Evolutionary conservation across 2,888 invertebrate genomes (phyloP).

Genomic region (Zhuqinia jingwanae): DNA sequence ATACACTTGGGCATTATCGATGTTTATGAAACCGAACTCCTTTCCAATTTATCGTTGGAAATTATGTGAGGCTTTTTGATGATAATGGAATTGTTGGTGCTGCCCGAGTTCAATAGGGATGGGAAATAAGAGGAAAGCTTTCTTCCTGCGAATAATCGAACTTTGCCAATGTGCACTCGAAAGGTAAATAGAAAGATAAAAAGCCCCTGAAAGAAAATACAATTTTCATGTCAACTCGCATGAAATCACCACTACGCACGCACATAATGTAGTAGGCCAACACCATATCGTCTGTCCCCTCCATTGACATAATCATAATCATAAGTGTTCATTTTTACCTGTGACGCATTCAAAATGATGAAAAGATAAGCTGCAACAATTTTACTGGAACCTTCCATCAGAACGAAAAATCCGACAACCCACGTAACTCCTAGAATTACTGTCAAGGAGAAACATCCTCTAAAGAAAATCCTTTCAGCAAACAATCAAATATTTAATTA

Average conservation of each 20-base stretch:
- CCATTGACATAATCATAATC: no score
- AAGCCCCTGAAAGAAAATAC: constrained; percentile 73
- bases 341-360: constrained; percentile 85
- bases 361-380: constrained; percentile 95
- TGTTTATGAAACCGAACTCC: background rate
- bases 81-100: background rate
- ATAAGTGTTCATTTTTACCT: no score
- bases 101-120: constrained; percentile 70
- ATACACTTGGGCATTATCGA: background rate
- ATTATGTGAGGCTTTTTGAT: background rate
- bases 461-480: constrained; percentile 52
- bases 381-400: constrained; percentile 88
- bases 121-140: constrained; percentile 68
- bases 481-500: no score
- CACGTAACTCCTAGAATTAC: constrained; percentile 96
- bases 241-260: no score
- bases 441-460: constrained; percentile 92
- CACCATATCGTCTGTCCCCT: no score
- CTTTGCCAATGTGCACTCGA: constrained; percentile 76
- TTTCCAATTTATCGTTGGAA: background rate
- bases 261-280: no score
- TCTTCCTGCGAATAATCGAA: constrained; percentile 66
- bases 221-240: no score
- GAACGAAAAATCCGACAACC: constrained; percentile 95
- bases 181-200: constrained; percentile 77